Percentiles rank a stretch among this genome's conserved stretches.
Evolutionary conservation across 2,113 vertebrate species (phyloP).

Genomic region (Brachypteracias leptosomus): DNA sequence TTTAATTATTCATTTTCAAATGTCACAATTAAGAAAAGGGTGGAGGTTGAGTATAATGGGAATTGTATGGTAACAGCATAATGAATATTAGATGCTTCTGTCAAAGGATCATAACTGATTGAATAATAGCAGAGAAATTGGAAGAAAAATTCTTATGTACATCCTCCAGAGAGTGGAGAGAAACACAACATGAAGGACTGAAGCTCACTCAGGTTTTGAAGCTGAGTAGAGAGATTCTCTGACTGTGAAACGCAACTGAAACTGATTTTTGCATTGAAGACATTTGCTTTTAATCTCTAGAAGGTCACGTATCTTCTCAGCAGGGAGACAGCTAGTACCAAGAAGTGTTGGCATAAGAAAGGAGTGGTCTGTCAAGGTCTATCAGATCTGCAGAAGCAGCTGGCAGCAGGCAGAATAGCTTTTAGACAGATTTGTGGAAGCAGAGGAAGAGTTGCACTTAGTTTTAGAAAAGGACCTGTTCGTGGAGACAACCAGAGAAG

Average conservation of each 20-base stretch:
- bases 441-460: background rate
- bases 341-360: background rate
- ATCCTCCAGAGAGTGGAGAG: background rate
- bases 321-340: background rate
- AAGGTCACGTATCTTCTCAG: background rate
- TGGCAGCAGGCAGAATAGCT: background rate
- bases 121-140: background rate
- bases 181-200: background rate
- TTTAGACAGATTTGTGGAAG: background rate
- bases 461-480: background rate
- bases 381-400: background rate
- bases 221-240: background rate
- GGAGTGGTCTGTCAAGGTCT: background rate
- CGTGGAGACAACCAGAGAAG: background rate
- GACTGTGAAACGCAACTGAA: background rate
- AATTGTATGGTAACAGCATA: background rate
- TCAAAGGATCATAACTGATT: background rate
- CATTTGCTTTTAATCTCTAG: background rate
- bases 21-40: background rate
- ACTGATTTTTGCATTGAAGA: background rate
- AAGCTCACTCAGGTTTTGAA: background rate
- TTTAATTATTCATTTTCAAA: constrained; percentile 11
- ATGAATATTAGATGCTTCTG: constrained; percentile 4
- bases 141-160: background rate
- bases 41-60: background rate